Evolutionary conservation across 2,888 invertebrate species (phyloP), one percentile per base, ranked within the genome.

Genomic region (Magallana nippona): DNA sequence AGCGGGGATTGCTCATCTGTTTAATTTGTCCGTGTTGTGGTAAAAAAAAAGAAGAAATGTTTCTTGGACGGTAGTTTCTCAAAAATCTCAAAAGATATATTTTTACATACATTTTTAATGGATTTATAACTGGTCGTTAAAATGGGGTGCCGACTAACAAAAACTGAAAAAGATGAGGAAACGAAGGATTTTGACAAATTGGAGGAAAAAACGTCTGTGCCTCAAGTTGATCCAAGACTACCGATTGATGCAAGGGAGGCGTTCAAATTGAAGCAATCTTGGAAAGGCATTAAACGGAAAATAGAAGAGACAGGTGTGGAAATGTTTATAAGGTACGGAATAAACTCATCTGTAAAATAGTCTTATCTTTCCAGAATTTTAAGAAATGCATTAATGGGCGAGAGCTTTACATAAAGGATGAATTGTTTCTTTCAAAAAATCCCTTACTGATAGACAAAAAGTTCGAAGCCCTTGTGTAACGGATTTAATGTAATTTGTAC

Each of bases 211-310:
- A 84, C 79, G 56, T 82, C 77, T 11, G 77, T 83, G 5, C 32
- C 82, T 11, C 83, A 82, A 11, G 83, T 82, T 57, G 86, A 85
- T 79, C 82, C 84, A 44, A 79, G 86, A 44, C 82, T 86, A 19
- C 87, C 86, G 15, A 56, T 90, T 13, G 84, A 86, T 71, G 82
- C 87, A 11, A 83, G 88, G 44, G 88, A 92, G 71, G 83, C 88
- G 0, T 92, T 90, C 86, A 89, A 88, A 44, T 83, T 92, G 19
- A 89, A 91, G 79, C 89, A 90, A 81, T 92, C 92, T 0, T 92
- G 92, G 92, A 92, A 91, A 87, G 92, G 88, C 15, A 91, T 92
- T 44, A 90, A 89, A 78, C 71, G 92, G 11, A 90, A 91, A 58
- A 92, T 90, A 86, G 89, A 89, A 77, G 87, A 88, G 10, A 91